phyloP scores from a whole-genome alignment of 2,888 invertebrate genomes.

The Ametastegia equiseti region DNA sequence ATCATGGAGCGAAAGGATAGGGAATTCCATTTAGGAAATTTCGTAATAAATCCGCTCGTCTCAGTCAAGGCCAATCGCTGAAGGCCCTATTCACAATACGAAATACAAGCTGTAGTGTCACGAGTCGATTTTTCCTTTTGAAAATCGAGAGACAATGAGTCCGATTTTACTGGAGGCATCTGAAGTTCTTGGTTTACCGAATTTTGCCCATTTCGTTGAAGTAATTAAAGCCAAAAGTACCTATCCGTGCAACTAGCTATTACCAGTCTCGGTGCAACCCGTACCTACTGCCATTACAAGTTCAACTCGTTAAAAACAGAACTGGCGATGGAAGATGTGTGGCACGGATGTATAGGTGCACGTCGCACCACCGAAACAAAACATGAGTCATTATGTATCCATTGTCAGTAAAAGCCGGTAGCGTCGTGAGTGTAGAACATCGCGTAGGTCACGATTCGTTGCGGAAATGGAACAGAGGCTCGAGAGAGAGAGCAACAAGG shows the following conservation, averaged over 20 bases:
- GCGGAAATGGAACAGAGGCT: slow-evolving; percentile 34
- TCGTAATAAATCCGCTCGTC: neutral
- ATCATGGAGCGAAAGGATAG: neutral
- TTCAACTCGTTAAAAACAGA: neutral
- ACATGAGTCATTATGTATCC: slow-evolving; percentile 36
- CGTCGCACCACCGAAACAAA: slow-evolving; percentile 26
- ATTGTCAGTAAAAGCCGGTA: slow-evolving; percentile 23
- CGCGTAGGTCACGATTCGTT: slow-evolving; percentile 47
- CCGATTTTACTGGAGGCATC: neutral
- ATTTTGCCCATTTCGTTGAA: neutral
- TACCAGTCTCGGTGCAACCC: neutral
- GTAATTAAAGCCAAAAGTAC: slow-evolving; percentile 1
- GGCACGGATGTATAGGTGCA: too few species aligned
- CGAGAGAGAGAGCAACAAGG: slow-evolving; percentile 23
- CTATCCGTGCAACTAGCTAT: neutral
- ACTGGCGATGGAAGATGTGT: neutral
- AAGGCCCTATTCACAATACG: neutral
- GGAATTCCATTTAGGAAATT: neutral
- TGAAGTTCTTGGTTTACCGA: neutral
- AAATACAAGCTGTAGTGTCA: neutral
- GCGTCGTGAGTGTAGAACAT: slow-evolving; percentile 15
- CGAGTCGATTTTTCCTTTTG: neutral
- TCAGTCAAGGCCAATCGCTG: neutral
- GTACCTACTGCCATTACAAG: neutral
- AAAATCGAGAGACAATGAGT: neutral